Base-by-base conservation (phyloP, 2,113 vertebrate species). In the Anseranas semipalmata region DNA sequence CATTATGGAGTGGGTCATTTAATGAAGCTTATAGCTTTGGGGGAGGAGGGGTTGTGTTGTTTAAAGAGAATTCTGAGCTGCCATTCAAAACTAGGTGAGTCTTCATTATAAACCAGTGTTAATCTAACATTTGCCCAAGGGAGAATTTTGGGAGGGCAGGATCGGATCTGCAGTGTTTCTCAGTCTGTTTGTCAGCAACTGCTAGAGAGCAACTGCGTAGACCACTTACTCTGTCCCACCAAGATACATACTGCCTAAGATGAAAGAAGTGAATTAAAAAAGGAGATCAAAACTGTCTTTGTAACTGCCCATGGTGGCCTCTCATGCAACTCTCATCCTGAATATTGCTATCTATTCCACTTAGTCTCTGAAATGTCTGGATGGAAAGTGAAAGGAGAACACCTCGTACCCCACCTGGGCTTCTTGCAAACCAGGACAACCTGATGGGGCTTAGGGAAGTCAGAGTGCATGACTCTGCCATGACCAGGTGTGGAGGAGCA, bases 401-500 rank as follows among this genome's bases (percentile, higher is more conserved):
- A 27, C 25, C 16, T 28, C 6, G 19, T 15, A 48, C 0, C 7
- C 12, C 7, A 14, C 2, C 8, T 17, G 20, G 18, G 14, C 18
- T 6, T 55, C 37, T 50, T 67, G 17, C 16, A 67, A 41, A 6
- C 2, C 24, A 52, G 39, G 4, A 16, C 20, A 45, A 32, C 16
- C 32, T 37, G 5, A 5, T 55, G 22, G 8, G 5, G 3, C 15
- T 32, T 12, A 65, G 4, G 3, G 6, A 1, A 19, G 45, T n/a
- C 24, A 33, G 9, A 20, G 12, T 18, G 22, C 9, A 3, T 7
- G 3, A 39, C 8, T 15, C 71, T 48, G 58, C 39, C n/a, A 46
- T 30, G 14, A 2, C 8, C 10, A 56, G 43, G 17, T 43, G 37
- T n/a, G 1, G 2, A 62, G 37, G 17, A 50, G 1, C 18, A 28